Base-by-base conservation (phyloP, 2,113 vertebrate genomes). In the Coturnix japonica region DNA sequence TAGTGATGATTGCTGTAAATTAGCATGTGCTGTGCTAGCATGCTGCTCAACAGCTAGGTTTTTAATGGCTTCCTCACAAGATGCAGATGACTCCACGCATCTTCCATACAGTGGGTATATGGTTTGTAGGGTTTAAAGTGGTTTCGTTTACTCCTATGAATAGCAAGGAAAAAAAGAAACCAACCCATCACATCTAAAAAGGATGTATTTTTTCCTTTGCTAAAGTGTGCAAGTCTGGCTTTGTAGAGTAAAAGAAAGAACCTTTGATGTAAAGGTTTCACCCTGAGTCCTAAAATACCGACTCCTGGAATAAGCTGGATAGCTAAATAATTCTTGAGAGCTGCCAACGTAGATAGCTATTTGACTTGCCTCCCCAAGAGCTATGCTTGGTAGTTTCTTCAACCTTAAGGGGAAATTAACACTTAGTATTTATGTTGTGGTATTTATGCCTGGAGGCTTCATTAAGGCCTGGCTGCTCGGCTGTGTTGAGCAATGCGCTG, bases 391-490 rank as follows among this genome's bases (percentile, higher is more conserved):
- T 86, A 73, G 23, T 76, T 91, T 65, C 84, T 74, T 87, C 46
- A 74, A 0, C 72, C 33, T 37, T 41, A 30, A 51, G 56, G 91
- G 56, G 56, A 89, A 91, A 70, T 89, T 22, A 91, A 43, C n/a
- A 31, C 73, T 81, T 75, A 1, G 41, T 79, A n/a, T 87, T 85
- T 84, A n/a, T 20, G 43, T 47, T 74, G 54, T 67, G 67, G 81
- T 79, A 76, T 92, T 89, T 92, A 44, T 91, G 56, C 86, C 86
- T 51, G 8, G 64, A 94, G 87, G 84, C 67, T 76, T 91, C 15
- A 10, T 23, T 30, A 35, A 85, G 86, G 43, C 60, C 56, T 15
- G 37, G 31, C 2, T 53, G 57, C 35, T 81, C 65, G 66, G n/a
- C 57, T 53, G 59, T 63, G 39, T 79, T 79, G 81, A 70, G 87